Evolutionary conservation across 2,888 invertebrate genomes (phyloP).

Genomic region (Sussaba pulchella): DNA sequence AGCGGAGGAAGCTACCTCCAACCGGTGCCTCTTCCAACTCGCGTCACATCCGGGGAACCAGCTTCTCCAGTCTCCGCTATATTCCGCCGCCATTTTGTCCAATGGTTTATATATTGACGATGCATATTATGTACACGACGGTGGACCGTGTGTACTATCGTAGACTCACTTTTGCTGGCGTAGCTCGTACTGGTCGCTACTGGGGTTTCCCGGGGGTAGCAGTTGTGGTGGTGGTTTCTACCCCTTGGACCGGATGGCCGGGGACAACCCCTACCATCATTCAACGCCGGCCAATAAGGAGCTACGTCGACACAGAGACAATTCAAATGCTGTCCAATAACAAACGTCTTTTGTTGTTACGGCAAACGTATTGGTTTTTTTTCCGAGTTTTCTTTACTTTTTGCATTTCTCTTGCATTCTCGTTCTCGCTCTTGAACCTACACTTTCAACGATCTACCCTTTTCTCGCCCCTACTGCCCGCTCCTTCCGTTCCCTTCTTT

Average conservation of each 20-base stretch:
- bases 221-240: slow-evolving; percentile 64
- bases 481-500: slow-evolving; percentile 50
- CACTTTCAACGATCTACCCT: slow-evolving; percentile 48
- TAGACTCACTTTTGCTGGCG: slow-evolving; percentile 33
- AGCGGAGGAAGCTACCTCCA: too few species aligned
- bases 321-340: slow-evolving; percentile 84
- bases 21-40: background rate
- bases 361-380: slow-evolving; percentile 80
- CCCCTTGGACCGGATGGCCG: slow-evolving; percentile 52
- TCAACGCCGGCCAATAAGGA: slow-evolving; percentile 81
- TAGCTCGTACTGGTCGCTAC: slow-evolving; percentile 19
- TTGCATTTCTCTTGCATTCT: slow-evolving; percentile 38
- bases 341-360: slow-evolving; percentile 84
- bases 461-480: slow-evolving; percentile 49
- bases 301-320: slow-evolving; percentile 82
- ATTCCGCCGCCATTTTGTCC: background rate
- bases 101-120: background rate
- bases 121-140: slow-evolving; percentile 19
- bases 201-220: slow-evolving; percentile 27
- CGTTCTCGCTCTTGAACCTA: slow-evolving; percentile 36
- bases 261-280: slow-evolving; percentile 71
- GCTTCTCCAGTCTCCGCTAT: background rate
- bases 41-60: background rate
- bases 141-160: background rate
- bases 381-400: slow-evolving; percentile 65